These are phyloP conservation scores for Cephus runcator DNA, from an alignment of 2,888 invertebrate species.

Conservation along the genomic window DNA sequence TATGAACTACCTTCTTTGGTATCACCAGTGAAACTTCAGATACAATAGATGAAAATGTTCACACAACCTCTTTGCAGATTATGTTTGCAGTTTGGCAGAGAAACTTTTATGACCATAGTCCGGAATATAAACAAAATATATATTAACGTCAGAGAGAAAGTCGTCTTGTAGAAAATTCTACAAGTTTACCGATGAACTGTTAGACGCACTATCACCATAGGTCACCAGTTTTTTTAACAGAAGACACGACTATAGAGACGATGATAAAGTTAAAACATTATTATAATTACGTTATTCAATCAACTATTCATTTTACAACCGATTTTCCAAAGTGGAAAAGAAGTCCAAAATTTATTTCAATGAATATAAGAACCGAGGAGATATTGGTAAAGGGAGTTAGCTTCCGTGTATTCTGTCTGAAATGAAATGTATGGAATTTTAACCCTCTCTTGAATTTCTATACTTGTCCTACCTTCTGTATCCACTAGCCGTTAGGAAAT, in stretches of 20 bases:
- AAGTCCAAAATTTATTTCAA: background rate
- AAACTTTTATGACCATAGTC: background rate
- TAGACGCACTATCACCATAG: background rate
- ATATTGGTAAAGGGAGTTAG: no score
- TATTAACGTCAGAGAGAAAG: background rate
- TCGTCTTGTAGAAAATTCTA: background rate
- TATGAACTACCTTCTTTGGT: background rate
- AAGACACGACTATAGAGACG: background rate
- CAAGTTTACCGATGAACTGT: background rate
- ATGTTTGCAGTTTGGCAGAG: background rate
- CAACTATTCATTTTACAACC: background rate
- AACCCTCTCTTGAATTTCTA: no score
- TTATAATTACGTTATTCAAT: background rate
- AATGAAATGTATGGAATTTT: no score
- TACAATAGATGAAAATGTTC: background rate
- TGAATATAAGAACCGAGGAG: background rate
- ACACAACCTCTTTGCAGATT: background rate
- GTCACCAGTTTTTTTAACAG: background rate
- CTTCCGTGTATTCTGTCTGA: no score
- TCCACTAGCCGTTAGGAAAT: no score
- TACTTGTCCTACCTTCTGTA: no score
- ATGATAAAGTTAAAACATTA: background rate
- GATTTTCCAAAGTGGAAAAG: background rate
- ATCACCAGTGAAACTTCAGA: background rate
- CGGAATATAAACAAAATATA: background rate